Evolutionary conservation across 2,888 invertebrate species (phyloP), one percentile per base, ranked within the genome.

Genomic region (Pseudococcus jackbeardsleyi): DNA sequence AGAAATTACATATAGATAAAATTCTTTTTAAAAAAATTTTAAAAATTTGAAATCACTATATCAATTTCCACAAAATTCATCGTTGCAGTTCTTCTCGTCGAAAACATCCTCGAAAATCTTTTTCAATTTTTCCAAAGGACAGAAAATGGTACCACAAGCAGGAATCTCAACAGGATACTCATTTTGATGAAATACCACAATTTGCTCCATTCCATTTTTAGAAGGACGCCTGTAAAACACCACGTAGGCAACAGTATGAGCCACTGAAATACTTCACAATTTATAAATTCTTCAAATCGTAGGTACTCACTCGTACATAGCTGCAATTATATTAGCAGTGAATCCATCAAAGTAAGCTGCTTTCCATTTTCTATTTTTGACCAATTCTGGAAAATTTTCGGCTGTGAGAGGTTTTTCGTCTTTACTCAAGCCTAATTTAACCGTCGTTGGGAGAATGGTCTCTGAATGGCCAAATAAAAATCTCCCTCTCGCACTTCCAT

Each of bases 311-410:
- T 33, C 87, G 17, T 84, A 77, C 89, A 96, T 93, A 0, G 95
- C 94, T 54, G 95, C 96, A 26, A 94, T 94, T 11, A 97, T 91
- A 91, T 96, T 96, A 1, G 94, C 93, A 12, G 94, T 94, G 91
- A 95, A 96, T 0, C 96, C 95, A 88, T 93, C 92, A 89, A 96
- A 93, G 9, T 92, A 91, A 0, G 96, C 95, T 0, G 94, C 94
- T 89, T 93, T 92, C 96, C 96, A 96, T 84, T 93, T 92, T 84
- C 96, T 93, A 1, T 19, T 4, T 7, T 92, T 91, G 1, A 91
- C 90, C 85, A 92, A 91, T 0, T 92, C 91, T 89, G 93, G 92
- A 91, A 93, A 96, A 91, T 95, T 96, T 90, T 94, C 93, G 0
- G 95, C 94, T 0, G 93, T 93, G 15, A 95, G 92, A 0, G 94